Evolutionary conservation across 2,113 vertebrate species (phyloP), one percentile per base, ranked within the genome.

Genomic region (Tragelaphus strepsiceros): DNA sequence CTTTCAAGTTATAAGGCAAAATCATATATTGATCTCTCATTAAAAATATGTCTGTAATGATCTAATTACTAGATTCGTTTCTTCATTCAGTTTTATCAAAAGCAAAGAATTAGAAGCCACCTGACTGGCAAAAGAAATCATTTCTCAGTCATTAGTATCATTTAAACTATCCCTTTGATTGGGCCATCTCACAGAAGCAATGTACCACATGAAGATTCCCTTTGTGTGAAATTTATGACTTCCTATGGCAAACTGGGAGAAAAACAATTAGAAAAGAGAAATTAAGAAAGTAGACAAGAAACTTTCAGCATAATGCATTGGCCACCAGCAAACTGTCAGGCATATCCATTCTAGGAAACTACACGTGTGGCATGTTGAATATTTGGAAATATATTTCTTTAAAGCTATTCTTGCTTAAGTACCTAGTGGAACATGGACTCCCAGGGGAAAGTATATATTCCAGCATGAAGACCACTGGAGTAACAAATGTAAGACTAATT

Each of bases 301-400:
- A n/a, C 49, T 56, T 92, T 51, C 49, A 61, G 59, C 24, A 30
- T 54, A 24, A 78, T 95, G 46, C 26, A 80, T 28, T 96, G 59
- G 35, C 15, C 83, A 89, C 51, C n/a, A 59, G 26, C 78, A 96
- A 97, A 89, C 51, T 89, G 35, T 84, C 81, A 95, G 51, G 26
- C 32, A 91, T 61, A 92, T 97, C 77, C 71, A 30, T 94, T 92
- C 85, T 91, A 81, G 64, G 49, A 88, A 56, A 71, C 26, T 58
- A 54, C 10, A 71, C 7, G 49, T 78, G 35, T 71, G 46, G 39
- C 77, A 89, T 15, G 28, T 74, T 94, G 13, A 91, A 51, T 26
- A 62, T 91, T 95, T 94, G 67, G 28, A 91, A 96, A 90, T 54
- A 24, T 12, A 87, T 92, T 96, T 96, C 67, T 32, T 95, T 95